phyloP scores from a whole-genome alignment of 2,113 vertebrate species.

The Hirundichthys speculiger region DNA sequence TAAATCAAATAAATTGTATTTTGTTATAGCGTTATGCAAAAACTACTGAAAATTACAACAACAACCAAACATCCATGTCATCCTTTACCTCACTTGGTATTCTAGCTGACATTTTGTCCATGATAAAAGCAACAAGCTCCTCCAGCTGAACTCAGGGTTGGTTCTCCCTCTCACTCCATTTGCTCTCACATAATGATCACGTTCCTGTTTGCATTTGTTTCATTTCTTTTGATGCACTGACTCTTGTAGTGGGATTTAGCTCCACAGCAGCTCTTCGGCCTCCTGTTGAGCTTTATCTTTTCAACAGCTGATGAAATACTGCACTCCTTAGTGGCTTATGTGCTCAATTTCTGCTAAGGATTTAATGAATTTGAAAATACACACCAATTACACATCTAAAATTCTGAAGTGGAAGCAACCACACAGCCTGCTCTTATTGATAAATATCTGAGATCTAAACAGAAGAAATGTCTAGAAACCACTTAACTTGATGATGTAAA shows the following conservation, averaged over 20 bases:
- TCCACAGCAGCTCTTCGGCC: constrained; percentile 8
- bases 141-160: constrained; percentile 27
- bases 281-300: not conserved
- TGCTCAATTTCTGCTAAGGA: not conserved
- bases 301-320: constrained; percentile 20
- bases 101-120: constrained; percentile 16
- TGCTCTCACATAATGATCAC: constrained; percentile 21
- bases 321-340: constrained; percentile 1
- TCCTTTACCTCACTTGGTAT: constrained; percentile 14
- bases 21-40: no score
- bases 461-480: not conserved
- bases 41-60: not conserved
- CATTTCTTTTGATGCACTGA: constrained; percentile 4
- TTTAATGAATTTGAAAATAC: constrained; percentile 14
- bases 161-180: constrained; percentile 8
- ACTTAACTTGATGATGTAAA: not conserved
- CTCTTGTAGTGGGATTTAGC: not conserved
- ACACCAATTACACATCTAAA: constrained; percentile 1
- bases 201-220: constrained; percentile 24
- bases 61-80: no score
- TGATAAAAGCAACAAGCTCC: constrained; percentile 37
- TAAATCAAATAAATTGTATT: no score
- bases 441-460: constrained; percentile 6
- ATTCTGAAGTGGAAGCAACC: not conserved
- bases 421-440: no score